These are phyloP conservation scores for Meteorus cinctellus DNA, from an alignment of 2,888 invertebrate genomes.

Conservation along the genomic window DNA sequence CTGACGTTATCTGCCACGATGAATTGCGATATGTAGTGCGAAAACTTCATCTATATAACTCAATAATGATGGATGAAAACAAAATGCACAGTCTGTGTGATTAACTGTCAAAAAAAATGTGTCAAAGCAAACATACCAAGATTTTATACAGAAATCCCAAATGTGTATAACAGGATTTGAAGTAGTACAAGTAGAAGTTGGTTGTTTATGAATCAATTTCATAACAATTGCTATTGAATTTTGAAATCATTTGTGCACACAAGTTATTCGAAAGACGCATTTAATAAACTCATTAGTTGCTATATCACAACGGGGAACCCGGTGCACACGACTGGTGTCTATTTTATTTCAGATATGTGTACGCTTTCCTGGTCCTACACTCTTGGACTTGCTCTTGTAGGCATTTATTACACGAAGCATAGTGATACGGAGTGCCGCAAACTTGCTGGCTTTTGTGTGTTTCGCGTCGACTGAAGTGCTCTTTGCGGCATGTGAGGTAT, in stretches of 20 bases:
- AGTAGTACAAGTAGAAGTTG: too few species aligned
- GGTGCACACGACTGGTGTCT: not conserved
- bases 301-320: not conserved
- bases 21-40: slow-evolving; percentile 30
- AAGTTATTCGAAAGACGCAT: too few species aligned
- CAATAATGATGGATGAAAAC: slow-evolving; percentile 37
- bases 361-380: not conserved
- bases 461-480: slow-evolving; percentile 22
- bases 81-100: not conserved
- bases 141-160: too few species aligned
- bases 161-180: too few species aligned
- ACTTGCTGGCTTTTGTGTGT: slow-evolving; percentile 21
- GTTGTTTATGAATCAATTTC: too few species aligned
- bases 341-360: not conserved
- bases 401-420: slow-evolving; percentile 28
- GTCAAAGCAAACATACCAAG: too few species aligned
- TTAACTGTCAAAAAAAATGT: slow-evolving; percentile 10
- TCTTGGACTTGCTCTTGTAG: slow-evolving; percentile 19
- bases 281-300: too few species aligned
- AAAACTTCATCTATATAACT: slow-evolving; percentile 12
- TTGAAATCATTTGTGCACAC: too few species aligned
- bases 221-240: too few species aligned
- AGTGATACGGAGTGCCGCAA: not conserved
- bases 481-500: slow-evolving; percentile 35
- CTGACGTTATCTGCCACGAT: slow-evolving; percentile 35